A percentile compares a stretch with the other conserved stretches of the same genome.
Evolutionary conservation across 2,113 vertebrate genomes (phyloP).

Genomic region (Alexandromys fortis): DNA sequence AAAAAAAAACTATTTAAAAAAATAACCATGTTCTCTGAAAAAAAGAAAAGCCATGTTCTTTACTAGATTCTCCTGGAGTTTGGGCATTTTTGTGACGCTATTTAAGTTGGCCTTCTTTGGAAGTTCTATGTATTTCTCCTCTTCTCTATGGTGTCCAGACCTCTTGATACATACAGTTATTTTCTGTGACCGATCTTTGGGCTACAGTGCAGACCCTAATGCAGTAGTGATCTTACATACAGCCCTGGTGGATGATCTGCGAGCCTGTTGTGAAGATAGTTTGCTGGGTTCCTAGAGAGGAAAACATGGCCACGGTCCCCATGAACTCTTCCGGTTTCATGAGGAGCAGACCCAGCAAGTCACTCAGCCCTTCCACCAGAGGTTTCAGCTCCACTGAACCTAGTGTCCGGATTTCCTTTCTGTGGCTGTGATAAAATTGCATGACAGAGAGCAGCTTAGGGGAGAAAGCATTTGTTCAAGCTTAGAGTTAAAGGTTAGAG

Average conservation of each 20-base stretch:
- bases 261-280: not conserved
- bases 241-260: rapidly evolving
- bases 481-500: not conserved
- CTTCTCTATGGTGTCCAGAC: too few species aligned
- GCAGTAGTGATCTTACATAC: not conserved
- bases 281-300: not conserved
- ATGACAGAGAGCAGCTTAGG: not conserved
- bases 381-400: not conserved
- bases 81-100: not conserved
- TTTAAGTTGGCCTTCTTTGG: not conserved
- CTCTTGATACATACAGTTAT: rapidly evolving
- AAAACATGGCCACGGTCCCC: not conserved
- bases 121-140: not conserved
- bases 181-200: not conserved
- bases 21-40: too few species aligned
- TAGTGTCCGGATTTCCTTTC: not conserved
- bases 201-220: not conserved
- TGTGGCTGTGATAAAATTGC: not conserved
- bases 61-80: not conserved
- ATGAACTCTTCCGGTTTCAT: not conserved
- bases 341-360: not conserved
- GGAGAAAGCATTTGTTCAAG: not conserved
- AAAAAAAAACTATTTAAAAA: too few species aligned
- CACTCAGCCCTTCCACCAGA: not conserved
- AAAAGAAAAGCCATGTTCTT: not conserved